Evolutionary conservation across 64 coral and sea anemone species (phyloP).

Genomic region (Trachythela sp.): DNA sequence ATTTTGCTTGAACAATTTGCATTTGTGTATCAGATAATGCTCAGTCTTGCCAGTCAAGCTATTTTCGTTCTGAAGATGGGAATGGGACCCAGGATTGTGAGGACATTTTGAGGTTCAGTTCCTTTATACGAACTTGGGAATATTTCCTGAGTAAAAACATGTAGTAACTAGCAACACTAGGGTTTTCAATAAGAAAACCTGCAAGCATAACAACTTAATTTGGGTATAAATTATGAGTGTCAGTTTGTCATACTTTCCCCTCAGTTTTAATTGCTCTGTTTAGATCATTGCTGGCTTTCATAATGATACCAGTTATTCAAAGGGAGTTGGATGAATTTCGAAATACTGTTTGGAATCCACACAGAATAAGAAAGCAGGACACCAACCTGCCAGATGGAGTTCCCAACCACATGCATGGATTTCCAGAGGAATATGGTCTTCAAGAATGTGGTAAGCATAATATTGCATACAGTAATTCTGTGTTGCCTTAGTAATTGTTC

Average conservation of each 20-base stretch:
- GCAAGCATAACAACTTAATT: background rate
- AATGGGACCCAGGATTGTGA: too few species aligned
- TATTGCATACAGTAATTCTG: background rate
- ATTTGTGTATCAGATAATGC: too few species aligned
- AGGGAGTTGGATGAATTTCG: background rate
- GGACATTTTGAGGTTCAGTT: background rate
- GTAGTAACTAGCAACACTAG: background rate
- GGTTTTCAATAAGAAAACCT: background rate
- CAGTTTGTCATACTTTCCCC: background rate
- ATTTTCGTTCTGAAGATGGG: too few species aligned
- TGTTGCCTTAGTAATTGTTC: too few species aligned
- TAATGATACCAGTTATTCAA: slow-evolving; percentile 25
- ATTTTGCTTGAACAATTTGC: too few species aligned
- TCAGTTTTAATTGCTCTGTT: background rate
- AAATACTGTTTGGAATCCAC: slow-evolving; percentile 7
- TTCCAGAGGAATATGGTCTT: background rate
- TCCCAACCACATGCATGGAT: background rate
- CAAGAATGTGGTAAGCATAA: background rate
- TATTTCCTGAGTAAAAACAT: background rate
- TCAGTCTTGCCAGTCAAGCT: too few species aligned
- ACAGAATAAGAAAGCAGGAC: background rate
- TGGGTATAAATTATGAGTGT: background rate
- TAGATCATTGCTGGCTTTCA: slow-evolving; percentile 12
- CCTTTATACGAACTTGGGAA: background rate
- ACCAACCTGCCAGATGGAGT: background rate